Evolutionary conservation across 2,797 vertebrate species (phyloP).

Genomic region (Oryzias sinensis): DNA sequence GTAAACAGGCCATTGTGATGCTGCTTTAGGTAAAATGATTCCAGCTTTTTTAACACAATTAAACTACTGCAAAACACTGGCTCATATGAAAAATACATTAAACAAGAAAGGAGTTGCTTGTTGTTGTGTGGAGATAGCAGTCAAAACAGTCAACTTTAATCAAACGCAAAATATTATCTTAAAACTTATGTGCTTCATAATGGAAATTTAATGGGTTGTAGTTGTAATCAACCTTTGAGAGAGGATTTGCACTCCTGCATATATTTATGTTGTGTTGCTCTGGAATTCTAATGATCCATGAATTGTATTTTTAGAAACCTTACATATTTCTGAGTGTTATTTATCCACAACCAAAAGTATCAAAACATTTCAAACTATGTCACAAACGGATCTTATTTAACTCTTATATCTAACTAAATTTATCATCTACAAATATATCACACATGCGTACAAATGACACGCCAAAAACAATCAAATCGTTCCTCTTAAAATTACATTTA

Average conservation of each 20-base stretch:
- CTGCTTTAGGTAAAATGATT: no score
- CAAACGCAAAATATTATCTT: constrained; percentile 5
- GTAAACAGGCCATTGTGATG: no score
- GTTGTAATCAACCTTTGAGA: constrained; percentile 27
- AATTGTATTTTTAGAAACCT: constrained; percentile 38
- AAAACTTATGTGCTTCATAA: constrained; percentile 23
- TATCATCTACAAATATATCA: no score
- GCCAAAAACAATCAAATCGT: no score
- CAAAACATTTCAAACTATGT: not conserved
- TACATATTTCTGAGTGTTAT: constrained; percentile 10
- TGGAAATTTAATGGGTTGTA: constrained; percentile 39
- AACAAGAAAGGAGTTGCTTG: no score
- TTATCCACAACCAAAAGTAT: not conserved
- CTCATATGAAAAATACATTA: no score
- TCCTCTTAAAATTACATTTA: no score
- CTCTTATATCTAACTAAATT: no score
- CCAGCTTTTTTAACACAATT: no score
- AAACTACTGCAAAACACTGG: no score
- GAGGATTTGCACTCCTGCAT: constrained; percentile 1
- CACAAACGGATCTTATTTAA: not conserved
- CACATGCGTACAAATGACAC: no score
- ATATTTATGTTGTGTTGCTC: constrained; percentile 12
- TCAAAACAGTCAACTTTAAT: not conserved
- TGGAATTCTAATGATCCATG: constrained; percentile 31
- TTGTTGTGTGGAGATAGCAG: no score